These are phyloP conservation scores for Oreotragus oreotragus DNA, from an alignment of 2,113 vertebrate species.

Conservation along the genomic window DNA sequence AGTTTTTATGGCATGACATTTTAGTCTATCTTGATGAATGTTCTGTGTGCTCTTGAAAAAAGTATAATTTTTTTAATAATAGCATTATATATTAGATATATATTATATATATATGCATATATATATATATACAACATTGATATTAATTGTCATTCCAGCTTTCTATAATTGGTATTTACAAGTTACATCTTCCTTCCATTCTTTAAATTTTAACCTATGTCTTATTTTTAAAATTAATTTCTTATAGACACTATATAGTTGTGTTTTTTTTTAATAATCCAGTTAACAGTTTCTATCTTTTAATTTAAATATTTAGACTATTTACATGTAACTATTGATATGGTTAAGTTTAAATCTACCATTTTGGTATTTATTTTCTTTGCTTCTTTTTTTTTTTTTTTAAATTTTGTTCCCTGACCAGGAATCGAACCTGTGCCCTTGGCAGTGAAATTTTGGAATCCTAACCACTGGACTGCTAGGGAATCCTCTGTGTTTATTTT, in stretches of 20 bases:
- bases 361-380: not conserved
- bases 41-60: not conserved
- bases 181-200: not conserved
- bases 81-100: not conserved
- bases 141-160: not conserved
- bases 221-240: not conserved
- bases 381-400: not conserved
- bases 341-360: not conserved
- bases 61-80: not conserved
- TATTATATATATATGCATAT: not conserved
- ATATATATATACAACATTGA: not conserved
- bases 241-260: not conserved
- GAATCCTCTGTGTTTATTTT: not conserved
- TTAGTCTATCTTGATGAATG: not conserved
- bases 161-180: not conserved
- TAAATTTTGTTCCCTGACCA: not conserved
- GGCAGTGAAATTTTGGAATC: not conserved
- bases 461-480: not conserved
- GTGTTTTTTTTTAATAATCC: not conserved
- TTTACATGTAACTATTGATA: not conserved
- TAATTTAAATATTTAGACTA: constrained; percentile 3
- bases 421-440: not conserved
- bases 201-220: not conserved
- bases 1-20: not conserved
- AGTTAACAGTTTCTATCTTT: not conserved